These are phyloP conservation scores for Fabriciana adippe DNA, from an alignment of 2,888 invertebrate genomes.

Conservation along the genomic window DNA sequence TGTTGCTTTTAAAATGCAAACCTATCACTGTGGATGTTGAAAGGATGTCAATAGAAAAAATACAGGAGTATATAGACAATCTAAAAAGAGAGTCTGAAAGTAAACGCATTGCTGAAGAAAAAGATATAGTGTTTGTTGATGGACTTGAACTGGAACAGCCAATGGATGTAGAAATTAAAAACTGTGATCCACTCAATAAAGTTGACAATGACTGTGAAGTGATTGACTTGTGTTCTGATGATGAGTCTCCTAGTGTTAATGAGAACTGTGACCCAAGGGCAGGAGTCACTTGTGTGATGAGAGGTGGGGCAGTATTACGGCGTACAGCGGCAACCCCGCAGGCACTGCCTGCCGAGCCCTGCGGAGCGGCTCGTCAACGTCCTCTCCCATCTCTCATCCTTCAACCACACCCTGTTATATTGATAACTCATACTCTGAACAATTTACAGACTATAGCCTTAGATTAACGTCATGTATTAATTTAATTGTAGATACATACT, in stretches of 20 bases:
- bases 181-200: constrained; percentile 62
- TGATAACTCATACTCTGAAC: constrained; percentile 71
- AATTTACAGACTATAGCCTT: constrained; percentile 77
- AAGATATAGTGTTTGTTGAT: constrained; percentile 75
- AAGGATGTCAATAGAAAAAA: constrained; percentile 65
- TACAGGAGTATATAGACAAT: constrained; percentile 69
- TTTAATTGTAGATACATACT: constrained; percentile 60
- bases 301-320: constrained; percentile 66
- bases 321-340: constrained; percentile 70
- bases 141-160: constrained; percentile 60
- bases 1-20: constrained; percentile 77
- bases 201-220: constrained; percentile 76
- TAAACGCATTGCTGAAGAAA: constrained; percentile 52
- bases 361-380: constrained; percentile 72
- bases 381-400: constrained; percentile 65
- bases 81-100: constrained; percentile 57
- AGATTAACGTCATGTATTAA: constrained; percentile 67
- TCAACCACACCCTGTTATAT: constrained; percentile 72
- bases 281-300: constrained; percentile 69
- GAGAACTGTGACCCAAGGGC: constrained; percentile 74
- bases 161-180: constrained; percentile 53
- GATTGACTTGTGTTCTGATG: constrained; percentile 87
- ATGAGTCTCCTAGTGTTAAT: constrained; percentile 75
- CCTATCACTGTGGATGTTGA: constrained; percentile 72
- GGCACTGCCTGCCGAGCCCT: constrained; percentile 67